Evolutionary conservation across 2,797 vertebrate genomes (phyloP), one percentile per base, ranked within the genome.

Genomic region (Melanotaenia maccullochi): DNA sequence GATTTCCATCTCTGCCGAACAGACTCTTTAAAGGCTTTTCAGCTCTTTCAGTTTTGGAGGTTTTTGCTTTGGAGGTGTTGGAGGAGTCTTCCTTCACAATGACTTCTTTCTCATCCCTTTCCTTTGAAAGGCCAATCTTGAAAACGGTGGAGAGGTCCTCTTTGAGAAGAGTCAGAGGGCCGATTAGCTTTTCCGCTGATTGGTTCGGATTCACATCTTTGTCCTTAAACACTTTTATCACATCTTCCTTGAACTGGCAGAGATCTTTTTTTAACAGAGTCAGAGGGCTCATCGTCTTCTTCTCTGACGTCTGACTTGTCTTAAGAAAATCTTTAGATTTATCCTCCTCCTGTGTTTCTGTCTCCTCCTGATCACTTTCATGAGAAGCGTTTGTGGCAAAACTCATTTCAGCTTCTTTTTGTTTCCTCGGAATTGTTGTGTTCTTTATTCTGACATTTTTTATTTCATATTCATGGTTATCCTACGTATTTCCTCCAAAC

Each of bases 81-180:
- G 58, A 52, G 24, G 69, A 28, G 3, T 72, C 73, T 0, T 79
- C 73, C 56, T 78, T 76, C 0, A 12, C 33, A 1, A 51, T 0
- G 14, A 6, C 12, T 4, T 22, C 24, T 14, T 62, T 75, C 13
- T 72, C 32, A 3, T 73, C 83, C 35, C 35, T 65, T 8, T 85
- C 79, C 55, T 79, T 83, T 51, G 61, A 63, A 18, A 35, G 71
- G 5, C 73, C 0, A 0, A 76, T 65, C 16, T 51, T 85, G 61
- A 88, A 88, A 62, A 78, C 28, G 2, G 28, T 86, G 5, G 80
- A 73, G 6, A 90, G 5, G 59, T 82, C 84, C 0, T 85, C 83
- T 58, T 40, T 89, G 5, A 89, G 38, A 2, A 73, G 18, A 25
- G 52, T 77, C 57, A 85, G 70, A 0, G 62, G 55, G 55, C 33